phyloP scores from a whole-genome alignment of 2,113 vertebrate species.

The Egretta garzetta region DNA sequence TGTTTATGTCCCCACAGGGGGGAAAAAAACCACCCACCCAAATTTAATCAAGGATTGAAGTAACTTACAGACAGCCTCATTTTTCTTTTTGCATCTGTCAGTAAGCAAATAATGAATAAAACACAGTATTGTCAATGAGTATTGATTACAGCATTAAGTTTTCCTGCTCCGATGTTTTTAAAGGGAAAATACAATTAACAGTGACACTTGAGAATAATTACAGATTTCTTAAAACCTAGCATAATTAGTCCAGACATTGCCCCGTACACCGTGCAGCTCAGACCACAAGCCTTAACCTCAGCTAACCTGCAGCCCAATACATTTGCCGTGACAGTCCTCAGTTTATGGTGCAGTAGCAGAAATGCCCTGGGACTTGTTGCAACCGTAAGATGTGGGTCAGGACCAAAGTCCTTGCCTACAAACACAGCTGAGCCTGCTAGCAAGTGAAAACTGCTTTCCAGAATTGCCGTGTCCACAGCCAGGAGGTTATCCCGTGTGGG shows the following conservation, averaged over 20 bases:
- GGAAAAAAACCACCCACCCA: accelerated
- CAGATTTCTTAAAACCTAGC: background rate
- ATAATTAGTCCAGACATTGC: background rate
- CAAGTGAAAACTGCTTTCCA: background rate
- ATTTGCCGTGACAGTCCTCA: background rate
- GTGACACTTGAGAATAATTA: background rate
- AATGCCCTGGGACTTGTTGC: background rate
- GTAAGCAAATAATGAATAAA: background rate
- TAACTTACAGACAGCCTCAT: background rate
- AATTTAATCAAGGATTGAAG: background rate
- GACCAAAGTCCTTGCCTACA: background rate
- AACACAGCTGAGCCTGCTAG: background rate
- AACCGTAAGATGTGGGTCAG: background rate
- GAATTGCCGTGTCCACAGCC: background rate
- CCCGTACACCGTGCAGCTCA: background rate
- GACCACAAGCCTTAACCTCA: background rate
- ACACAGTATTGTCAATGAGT: background rate
- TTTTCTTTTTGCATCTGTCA: background rate
- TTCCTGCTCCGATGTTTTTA: background rate
- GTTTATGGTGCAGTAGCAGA: background rate
- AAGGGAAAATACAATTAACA: background rate
- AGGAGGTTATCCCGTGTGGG: background rate
- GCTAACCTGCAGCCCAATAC: background rate
- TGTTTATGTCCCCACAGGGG: background rate
- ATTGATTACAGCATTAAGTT: background rate